Evolutionary conservation across 2,113 vertebrate genomes (phyloP).

Genomic region (Rostratula benghalensis): DNA sequence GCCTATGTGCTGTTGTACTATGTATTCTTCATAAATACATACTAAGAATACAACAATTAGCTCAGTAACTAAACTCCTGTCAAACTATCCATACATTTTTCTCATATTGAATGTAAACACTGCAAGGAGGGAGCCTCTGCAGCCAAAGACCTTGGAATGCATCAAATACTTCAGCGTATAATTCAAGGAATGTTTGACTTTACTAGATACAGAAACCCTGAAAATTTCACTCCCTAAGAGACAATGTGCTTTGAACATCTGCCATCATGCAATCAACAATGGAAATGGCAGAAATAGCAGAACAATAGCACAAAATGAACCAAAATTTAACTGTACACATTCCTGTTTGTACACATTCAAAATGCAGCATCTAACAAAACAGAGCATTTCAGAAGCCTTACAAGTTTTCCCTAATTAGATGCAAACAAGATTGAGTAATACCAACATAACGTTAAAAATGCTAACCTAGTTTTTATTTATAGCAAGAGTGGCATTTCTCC

Average conservation of each 20-base stretch:
- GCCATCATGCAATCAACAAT: not conserved
- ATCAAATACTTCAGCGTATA: slow-evolving; percentile 9
- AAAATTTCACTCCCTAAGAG: not conserved
- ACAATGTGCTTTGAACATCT: not conserved
- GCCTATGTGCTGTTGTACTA: not conserved
- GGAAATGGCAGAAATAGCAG: not conserved
- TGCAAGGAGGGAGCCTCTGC: not conserved
- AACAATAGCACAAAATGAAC: not conserved
- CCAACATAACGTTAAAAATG: not conserved
- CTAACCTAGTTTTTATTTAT: not conserved
- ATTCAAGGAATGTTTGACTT: slow-evolving; percentile 8
- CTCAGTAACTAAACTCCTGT: not conserved
- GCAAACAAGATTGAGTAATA: not conserved
- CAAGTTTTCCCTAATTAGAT: not conserved
- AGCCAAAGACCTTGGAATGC: slow-evolving; percentile 22
- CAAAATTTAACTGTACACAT: not conserved
- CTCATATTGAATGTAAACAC: not conserved
- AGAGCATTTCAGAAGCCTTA: not conserved
- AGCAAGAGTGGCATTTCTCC: not conserved
- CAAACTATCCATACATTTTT: not conserved
- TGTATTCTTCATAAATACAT: not conserved
- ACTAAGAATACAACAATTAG: not conserved
- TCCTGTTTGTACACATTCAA: not conserved
- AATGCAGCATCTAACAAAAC: not conserved
- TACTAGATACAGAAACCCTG: not conserved